These are phyloP conservation scores for Pipistrellus pipistrellus DNA, from an alignment of 2,797 vertebrate species.

Conservation along the genomic window DNA sequence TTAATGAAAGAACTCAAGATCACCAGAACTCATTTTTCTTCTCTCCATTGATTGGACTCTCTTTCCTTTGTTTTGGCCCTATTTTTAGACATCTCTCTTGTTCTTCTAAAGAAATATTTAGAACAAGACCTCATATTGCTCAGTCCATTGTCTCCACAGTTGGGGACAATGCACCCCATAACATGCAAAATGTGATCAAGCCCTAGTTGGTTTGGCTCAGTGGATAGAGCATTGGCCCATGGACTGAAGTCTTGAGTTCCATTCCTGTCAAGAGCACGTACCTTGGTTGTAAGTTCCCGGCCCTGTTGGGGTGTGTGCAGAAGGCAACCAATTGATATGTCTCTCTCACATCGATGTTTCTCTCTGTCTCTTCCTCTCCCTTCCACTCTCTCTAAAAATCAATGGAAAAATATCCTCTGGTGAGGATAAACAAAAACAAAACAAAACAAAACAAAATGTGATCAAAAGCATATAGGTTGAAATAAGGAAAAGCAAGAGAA, in stretches of 20 bases:
- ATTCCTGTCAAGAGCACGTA: too few relatives aligned
- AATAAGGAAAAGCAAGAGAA: not conserved
- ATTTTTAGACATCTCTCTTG: not conserved
- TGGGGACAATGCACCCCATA: not conserved
- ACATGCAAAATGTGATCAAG: conserved; percentile 1
- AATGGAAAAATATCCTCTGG: too few relatives aligned
- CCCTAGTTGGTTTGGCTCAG: too few relatives aligned
- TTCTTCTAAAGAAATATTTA: not conserved
- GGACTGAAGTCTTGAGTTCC: too few relatives aligned
- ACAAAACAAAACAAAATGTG: not conserved
- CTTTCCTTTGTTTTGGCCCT: not conserved
- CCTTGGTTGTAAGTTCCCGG: too few relatives aligned
- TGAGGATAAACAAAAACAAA: too few relatives aligned
- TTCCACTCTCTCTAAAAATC: too few relatives aligned
- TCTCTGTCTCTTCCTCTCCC: too few relatives aligned
- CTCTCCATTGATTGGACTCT: not conserved
- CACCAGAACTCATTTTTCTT: not conserved
- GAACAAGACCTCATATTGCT: not conserved
- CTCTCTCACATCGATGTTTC: too few relatives aligned
- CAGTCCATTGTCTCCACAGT: not conserved
- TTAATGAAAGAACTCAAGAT: not conserved
- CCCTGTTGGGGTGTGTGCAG: too few relatives aligned
- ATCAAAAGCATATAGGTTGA: not conserved
- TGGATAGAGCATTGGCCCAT: too few relatives aligned
- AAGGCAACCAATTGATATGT: too few relatives aligned